Evolutionary conservation across 2,888 invertebrate genomes (phyloP).

Genomic region (Reticulitermes lucifugus): DNA sequence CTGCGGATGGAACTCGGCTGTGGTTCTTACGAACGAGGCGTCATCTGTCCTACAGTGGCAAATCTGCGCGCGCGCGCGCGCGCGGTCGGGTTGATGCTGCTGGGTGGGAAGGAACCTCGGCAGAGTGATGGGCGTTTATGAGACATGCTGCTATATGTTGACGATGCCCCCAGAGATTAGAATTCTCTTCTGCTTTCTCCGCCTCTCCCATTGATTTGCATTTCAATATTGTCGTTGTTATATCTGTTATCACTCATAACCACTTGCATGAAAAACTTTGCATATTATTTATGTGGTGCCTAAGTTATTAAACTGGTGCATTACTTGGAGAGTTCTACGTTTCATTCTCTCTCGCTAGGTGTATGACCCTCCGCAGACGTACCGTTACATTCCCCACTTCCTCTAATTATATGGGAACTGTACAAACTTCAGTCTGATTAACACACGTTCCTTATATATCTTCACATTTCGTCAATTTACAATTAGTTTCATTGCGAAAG

Average conservation of each 20-base stretch:
- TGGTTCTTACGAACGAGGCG: background rate
- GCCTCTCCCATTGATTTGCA: background rate
- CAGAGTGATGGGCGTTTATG: conserved; percentile 7
- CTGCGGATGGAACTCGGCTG: background rate
- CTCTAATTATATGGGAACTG: no score
- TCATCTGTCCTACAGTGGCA: background rate
- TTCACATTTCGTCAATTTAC: no score
- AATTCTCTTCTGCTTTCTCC: conserved; percentile 14
- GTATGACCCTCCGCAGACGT: no score
- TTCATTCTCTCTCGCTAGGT: no score
- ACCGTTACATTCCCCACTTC: no score
- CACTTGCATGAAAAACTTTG: no score
- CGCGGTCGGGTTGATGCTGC: background rate
- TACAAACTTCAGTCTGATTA: no score
- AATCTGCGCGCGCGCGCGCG: conserved; percentile 1
- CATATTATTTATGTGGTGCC: no score
- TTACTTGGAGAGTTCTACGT: no score
- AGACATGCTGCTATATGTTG: conserved; percentile 11
- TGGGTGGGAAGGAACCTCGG: conserved; percentile 14
- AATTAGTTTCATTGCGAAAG: no score
- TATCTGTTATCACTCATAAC: background rate
- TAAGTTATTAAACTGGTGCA: no score
- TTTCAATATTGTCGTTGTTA: conserved; percentile 1
- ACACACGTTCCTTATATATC: no score
- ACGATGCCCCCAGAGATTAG: conserved; percentile 17